phyloP scores from a whole-genome alignment of 1,140 invertebrate species.

The Acyrthosiphon pisum region DNA sequence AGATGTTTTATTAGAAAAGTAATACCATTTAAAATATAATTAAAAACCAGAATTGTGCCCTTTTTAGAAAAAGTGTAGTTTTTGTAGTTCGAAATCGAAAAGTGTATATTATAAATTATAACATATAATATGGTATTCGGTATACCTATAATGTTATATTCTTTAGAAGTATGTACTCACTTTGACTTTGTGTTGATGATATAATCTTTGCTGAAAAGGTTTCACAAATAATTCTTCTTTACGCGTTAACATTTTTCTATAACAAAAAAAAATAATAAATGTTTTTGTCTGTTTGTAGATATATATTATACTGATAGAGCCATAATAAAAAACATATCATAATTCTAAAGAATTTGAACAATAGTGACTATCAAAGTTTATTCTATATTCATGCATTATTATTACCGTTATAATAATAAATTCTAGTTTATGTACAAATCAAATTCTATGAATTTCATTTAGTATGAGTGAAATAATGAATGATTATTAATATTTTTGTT shows the following conservation, averaged over 20 bases:
- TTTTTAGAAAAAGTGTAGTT: no score
- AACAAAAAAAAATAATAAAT: not conserved
- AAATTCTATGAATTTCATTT: not conserved
- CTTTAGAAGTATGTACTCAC: not conserved
- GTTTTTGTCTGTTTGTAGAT: not conserved
- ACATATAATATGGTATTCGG: no score
- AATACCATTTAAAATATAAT: no score
- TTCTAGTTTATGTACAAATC: not conserved
- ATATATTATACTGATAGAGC: not conserved
- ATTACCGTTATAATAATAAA: not conserved
- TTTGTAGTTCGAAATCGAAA: no score
- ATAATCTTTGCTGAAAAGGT: constrained; percentile 62
- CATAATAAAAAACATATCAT: not conserved
- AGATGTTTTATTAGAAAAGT: no score
- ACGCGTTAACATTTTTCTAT: constrained; percentile 61
- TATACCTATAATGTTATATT: no score
- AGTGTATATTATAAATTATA: no score
- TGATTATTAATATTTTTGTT: not conserved
- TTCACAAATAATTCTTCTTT: constrained; percentile 62
- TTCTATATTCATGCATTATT: not conserved
- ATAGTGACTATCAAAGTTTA: not conserved
- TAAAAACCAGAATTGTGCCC: no score
- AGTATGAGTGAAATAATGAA: no score
- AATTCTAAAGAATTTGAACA: not conserved
- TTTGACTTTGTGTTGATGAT: constrained; percentile 60